Conservation (phyloP, 2,113 vertebrate genomes). For the Salminus brasiliensis region DNA sequence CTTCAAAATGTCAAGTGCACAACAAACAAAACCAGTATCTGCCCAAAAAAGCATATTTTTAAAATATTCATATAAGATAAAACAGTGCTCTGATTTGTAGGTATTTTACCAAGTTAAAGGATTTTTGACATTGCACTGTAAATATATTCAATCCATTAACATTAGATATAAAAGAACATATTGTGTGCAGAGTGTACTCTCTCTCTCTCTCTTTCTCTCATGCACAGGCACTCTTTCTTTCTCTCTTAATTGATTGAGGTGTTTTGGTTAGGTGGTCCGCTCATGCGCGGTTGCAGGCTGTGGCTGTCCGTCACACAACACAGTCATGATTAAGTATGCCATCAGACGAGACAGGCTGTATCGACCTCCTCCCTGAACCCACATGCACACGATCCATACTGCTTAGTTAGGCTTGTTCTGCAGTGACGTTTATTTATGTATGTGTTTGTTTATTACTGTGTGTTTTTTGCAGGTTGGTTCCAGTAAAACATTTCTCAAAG, state of each 20-base stretch:
- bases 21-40: too few relatives aligned
- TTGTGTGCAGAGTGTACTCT: neutral
- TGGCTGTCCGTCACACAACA: constrained; percentile 30
- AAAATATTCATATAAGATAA: too few relatives aligned
- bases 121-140: too few relatives aligned
- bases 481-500: too few relatives aligned
- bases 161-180: too few relatives aligned
- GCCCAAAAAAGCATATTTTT: too few relatives aligned
- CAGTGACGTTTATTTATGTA: neutral
- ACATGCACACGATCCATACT: neutral
- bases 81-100: too few relatives aligned
- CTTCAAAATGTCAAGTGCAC: too few relatives aligned
- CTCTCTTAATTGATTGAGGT: constrained; percentile 32
- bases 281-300: constrained; percentile 25
- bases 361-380: constrained; percentile 21
- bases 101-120: too few relatives aligned
- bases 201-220: neutral
- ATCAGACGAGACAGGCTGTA: neutral
- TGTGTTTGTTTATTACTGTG: neutral
- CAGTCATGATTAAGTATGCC: constrained; percentile 37
- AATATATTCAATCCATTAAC: too few relatives aligned
- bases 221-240: too few relatives aligned
- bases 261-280: constrained; percentile 30
- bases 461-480: neutral
- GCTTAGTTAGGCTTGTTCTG: neutral